These are phyloP conservation scores for Aethes cnicana DNA, from an alignment of 2,888 invertebrate genomes.

Conservation along the genomic window DNA sequence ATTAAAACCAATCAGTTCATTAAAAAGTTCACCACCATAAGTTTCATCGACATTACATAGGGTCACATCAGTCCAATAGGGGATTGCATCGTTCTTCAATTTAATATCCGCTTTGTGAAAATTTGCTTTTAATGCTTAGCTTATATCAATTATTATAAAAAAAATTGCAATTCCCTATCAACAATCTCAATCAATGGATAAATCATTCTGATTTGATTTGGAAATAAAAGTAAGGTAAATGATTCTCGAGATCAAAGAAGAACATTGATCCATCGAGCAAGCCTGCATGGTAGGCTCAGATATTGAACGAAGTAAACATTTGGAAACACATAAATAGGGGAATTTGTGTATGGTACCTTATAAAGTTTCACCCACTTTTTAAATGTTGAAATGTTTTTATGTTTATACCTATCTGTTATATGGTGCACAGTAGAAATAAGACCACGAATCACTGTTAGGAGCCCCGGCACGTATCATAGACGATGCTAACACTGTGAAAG, in stretches of 20 bases:
- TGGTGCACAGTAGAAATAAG: constrained; percentile 62
- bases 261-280: constrained; percentile 51
- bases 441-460: constrained; percentile 42
- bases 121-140: constrained; percentile 6
- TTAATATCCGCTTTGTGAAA: constrained; percentile 38
- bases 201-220: constrained; percentile 32
- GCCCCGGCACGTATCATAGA: constrained; percentile 7
- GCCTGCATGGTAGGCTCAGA: constrained; percentile 69
- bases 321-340: constrained; percentile 61
- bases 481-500: constrained; percentile 6
- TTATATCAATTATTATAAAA: background rate
- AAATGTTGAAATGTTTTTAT: constrained; percentile 60
- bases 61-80: constrained; percentile 24
- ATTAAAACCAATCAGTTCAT: constrained; percentile 12
- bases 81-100: constrained; percentile 29
- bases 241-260: constrained; percentile 19
- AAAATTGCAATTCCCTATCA: constrained; percentile 48
- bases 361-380: constrained; percentile 80
- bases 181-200: constrained; percentile 53
- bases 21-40: constrained; percentile 7
- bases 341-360: constrained; percentile 82
- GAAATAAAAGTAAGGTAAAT: background rate
- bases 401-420: constrained; percentile 56
- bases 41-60: constrained; percentile 21
- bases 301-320: constrained; percentile 41